phyloP scores from a whole-genome alignment of 2,113 vertebrate genomes.

The Poeciliopsis occidentalis region DNA sequence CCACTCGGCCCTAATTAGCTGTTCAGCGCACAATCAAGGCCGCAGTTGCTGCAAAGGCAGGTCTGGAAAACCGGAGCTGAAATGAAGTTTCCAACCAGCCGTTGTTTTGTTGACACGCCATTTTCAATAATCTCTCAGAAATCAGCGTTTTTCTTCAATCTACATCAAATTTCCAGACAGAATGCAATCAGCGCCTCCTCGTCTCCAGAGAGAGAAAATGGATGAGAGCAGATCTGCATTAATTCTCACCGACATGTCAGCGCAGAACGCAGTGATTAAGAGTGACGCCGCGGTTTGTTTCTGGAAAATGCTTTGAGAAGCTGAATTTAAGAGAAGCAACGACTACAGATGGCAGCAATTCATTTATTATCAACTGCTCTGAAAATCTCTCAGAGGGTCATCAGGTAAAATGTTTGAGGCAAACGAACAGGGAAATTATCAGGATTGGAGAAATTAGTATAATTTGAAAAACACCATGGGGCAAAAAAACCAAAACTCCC shows the following conservation, averaged over 20 bases:
- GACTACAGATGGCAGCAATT: background rate
- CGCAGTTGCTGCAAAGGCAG: slow-evolving; percentile 8
- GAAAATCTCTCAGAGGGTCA: background rate
- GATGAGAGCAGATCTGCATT: slow-evolving; percentile 22
- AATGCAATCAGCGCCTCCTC: slow-evolving; percentile 25
- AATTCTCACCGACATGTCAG: slow-evolving; percentile 16
- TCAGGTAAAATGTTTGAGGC: background rate
- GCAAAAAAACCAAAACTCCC: background rate
- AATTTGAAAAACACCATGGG: background rate
- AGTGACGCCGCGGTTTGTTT: background rate
- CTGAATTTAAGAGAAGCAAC: background rate
- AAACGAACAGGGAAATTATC: background rate
- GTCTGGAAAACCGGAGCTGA: background rate
- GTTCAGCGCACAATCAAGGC: slow-evolving; percentile 21
- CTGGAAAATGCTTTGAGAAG: background rate
- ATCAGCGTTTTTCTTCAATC: slow-evolving; percentile 16
- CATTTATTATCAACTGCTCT: background rate
- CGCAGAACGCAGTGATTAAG: background rate
- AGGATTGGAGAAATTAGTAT: background rate
- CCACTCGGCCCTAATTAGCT: slow-evolving; percentile 40
- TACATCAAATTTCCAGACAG: slow-evolving; percentile 22
- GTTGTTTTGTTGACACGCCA: background rate
- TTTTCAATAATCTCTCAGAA: background rate
- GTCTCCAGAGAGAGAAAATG: slow-evolving; percentile 26
- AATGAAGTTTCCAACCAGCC: background rate